Conservation (phyloP, 64 coral and sea anemone genomes). For the Acropora tenuis region DNA sequence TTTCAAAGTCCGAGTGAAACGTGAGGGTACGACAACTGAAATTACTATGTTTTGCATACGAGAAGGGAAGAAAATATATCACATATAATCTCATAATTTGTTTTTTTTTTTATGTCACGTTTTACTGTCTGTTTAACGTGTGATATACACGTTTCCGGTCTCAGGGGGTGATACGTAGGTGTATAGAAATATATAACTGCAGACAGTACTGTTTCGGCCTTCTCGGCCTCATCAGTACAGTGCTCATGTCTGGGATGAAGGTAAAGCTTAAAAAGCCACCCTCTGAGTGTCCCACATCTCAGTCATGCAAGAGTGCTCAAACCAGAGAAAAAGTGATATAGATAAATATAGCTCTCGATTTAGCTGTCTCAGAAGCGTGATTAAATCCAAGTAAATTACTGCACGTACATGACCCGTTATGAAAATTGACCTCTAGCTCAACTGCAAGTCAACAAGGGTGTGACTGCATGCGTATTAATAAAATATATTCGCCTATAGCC, state of each 20-base stretch:
- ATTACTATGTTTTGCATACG: background rate
- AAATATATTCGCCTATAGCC: constrained; percentile 5
- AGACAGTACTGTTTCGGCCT: too few relatives aligned
- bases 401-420: constrained; percentile 2
- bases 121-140: constrained; percentile 5
- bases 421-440: constrained; percentile 3
- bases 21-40: background rate
- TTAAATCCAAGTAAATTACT: constrained; percentile 2
- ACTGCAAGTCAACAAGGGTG: background rate
- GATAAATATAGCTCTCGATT: background rate
- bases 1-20: background rate
- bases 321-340: background rate
- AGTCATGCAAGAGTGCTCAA: too few relatives aligned
- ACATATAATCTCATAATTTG: background rate
- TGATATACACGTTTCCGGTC: background rate
- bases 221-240: too few relatives aligned
- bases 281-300: too few relatives aligned
- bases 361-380: background rate
- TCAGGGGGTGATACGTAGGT: background rate
- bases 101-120: background rate
- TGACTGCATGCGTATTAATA: background rate
- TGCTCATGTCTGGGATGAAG: too few relatives aligned
- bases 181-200: too few relatives aligned
- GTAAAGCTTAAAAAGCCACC: too few relatives aligned
- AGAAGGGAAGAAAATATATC: constrained; percentile 1